Conservation (phyloP, 1,140 invertebrate species). For the Tetranychus cinnabarinus region DNA sequence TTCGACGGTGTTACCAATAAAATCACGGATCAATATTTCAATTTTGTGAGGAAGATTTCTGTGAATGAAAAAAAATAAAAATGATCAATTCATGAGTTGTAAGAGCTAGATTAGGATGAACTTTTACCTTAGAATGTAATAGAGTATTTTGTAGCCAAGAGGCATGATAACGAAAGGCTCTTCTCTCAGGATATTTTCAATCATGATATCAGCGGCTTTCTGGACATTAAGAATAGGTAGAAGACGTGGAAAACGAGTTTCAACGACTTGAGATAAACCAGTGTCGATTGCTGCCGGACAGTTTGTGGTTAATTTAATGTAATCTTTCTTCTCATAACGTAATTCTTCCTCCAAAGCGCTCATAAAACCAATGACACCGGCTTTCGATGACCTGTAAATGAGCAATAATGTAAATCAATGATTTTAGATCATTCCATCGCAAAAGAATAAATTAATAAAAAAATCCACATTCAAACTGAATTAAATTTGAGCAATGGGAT, state of each 20-base stretch:
- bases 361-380: conserved; percentile 32
- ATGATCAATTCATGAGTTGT: too few relatives aligned
- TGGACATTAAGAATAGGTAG: conserved; percentile 36
- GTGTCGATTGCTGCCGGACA: conserved; percentile 63
- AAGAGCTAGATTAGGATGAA: too few relatives aligned
- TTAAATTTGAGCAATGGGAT: not conserved
- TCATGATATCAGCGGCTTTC: conserved; percentile 35
- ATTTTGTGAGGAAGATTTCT: too few relatives aligned
- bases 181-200: conserved; percentile 35
- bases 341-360: conserved; percentile 43
- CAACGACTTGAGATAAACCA: conserved; percentile 52
- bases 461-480: too few relatives aligned
- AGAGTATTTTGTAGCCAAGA: conserved; percentile 7
- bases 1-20: too few relatives aligned
- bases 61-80: too few relatives aligned
- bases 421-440: too few relatives aligned
- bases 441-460: too few relatives aligned
- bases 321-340: conserved; percentile 25
- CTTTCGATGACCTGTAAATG: conserved; percentile 13
- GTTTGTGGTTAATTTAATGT: conserved; percentile 51
- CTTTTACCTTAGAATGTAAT: not conserved
- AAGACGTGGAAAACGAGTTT: conserved; percentile 24
- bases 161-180: conserved; percentile 29
- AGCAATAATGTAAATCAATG: not conserved
- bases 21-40: too few relatives aligned